Percentiles rank a stretch among this genome's conserved stretches.
Conservation (phyloP, 2,888 invertebrate genomes). For the Troglohyphantes excavatus region DNA sequence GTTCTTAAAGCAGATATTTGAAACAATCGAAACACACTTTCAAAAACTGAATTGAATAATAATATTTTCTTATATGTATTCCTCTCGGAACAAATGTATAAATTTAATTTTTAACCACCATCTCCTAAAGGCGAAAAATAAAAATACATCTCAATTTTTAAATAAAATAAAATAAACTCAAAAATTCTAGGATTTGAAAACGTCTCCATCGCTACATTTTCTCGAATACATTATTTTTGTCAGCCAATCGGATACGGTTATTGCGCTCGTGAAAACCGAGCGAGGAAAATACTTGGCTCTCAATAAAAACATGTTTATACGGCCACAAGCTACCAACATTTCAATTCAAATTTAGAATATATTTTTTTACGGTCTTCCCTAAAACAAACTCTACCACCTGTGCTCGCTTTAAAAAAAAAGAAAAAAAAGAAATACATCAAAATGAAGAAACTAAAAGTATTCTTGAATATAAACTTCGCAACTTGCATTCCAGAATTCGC, state of each 20-base stretch:
- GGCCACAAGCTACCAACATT: neutral
- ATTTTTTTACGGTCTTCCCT: neutral
- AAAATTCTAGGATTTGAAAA: too few species aligned
- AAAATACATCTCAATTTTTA: neutral
- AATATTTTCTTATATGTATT: too few species aligned
- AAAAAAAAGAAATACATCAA: neutral
- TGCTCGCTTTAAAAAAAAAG: neutral
- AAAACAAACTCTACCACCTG: constrained; percentile 32
- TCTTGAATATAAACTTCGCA: neutral
- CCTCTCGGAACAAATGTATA: too few species aligned
- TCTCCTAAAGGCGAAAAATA: neutral
- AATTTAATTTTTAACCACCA: neutral
- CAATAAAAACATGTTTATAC: constrained; percentile 6
- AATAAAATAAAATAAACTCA: too few species aligned
- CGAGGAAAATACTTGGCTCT: neutral
- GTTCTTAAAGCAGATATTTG: too few species aligned
- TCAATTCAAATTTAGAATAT: neutral
- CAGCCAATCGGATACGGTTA: neutral
- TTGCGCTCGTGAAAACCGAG: neutral
- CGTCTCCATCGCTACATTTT: neutral
- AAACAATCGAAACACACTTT: too few species aligned
- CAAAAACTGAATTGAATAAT: too few species aligned
- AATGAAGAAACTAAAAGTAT: constrained; percentile 15
- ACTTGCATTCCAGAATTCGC: neutral
- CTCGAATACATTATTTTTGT: neutral